Percentiles rank a stretch among this genome's conserved stretches.
Evolutionary conservation across 2,797 vertebrate species (phyloP).

Genomic region (Muraenolepis orangiensis): DNA sequence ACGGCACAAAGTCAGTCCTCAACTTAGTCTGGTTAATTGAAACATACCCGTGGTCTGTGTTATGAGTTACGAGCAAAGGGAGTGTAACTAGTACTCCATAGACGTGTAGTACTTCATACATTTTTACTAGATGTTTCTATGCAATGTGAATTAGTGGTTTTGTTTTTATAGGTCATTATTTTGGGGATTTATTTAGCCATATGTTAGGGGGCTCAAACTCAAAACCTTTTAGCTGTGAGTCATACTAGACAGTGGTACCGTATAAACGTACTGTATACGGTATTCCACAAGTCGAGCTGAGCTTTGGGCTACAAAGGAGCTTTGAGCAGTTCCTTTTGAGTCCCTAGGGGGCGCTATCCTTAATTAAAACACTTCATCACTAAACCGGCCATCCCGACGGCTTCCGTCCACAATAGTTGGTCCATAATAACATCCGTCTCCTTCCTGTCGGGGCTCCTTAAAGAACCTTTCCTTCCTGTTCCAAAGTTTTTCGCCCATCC

Average conservation of each 20-base stretch:
- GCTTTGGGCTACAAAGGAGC: no score
- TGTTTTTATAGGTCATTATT: no score
- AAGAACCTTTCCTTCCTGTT: background rate
- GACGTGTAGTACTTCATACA: no score
- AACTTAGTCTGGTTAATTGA: constrained; percentile 14
- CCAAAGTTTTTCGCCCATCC: background rate
- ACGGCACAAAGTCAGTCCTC: constrained; percentile 26
- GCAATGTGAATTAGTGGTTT: no score
- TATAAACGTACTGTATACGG: background rate
- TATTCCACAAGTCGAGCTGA: background rate
- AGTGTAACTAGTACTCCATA: background rate
- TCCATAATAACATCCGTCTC: background rate
- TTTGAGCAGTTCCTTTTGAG: no score
- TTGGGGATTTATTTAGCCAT: no score
- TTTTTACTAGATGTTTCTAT: no score
- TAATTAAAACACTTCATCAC: background rate
- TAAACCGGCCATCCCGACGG: background rate
- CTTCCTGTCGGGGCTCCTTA: background rate
- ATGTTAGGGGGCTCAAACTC: no score
- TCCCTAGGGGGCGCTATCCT: no score
- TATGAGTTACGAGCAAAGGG: constrained; percentile 1
- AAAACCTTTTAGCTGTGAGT: background rate
- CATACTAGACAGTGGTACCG: background rate
- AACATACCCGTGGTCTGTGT: constrained; percentile 8
- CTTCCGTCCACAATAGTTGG: background rate